Base-by-base conservation (phyloP, 2,797 vertebrate genomes). In the Sardinella longiceps region DNA sequence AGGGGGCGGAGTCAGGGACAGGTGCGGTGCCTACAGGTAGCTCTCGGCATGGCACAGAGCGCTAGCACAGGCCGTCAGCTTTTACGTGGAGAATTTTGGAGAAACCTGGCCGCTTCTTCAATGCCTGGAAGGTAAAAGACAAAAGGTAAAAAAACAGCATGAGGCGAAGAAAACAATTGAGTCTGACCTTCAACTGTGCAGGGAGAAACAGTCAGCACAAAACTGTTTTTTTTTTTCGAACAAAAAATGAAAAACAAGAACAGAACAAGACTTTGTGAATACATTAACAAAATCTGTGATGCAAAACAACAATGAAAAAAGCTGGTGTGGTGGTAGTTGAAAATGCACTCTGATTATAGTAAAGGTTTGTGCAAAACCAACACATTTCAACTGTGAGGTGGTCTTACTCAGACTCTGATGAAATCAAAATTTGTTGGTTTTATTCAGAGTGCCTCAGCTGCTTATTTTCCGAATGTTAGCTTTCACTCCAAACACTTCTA, bases 41-140 rank as follows among this genome's bases (percentile, higher is more conserved):
- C 80, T 37, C 63, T 46, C 83, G n/a, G 66, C 70, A 39, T 18
- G 28, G 56, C 45, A 84, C 90, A 80, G 86, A 90, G 89, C 60
- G 94, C 95, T 97, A 97, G 94, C 97, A 98, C 90, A 97, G 92
- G 85, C 94, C 96, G 87, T 98, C 97, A 77, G 97, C 97, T 91
- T 98, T 98, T 89, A 98, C 96, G 37, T 99, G 98, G 92, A 99
- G 95, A 80, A 99, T 99, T 96, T 99, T 99, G 90, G 98, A 99
- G 94, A 99, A 99, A 86, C 98, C 98, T 0, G 98, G 98, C 89
- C 98, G 96, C 86, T 99, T 98, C 91, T 97, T 97, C 90, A 99
- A 93, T 87, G 97, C 98, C 98, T 99, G 90, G 14, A 93, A 90
- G 88, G 23, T 63, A 85, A 80, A 33, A 86, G 23, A 43, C 2